phyloP scores from a whole-genome alignment of 2,888 invertebrate species.

The Microdon myrmicae region DNA sequence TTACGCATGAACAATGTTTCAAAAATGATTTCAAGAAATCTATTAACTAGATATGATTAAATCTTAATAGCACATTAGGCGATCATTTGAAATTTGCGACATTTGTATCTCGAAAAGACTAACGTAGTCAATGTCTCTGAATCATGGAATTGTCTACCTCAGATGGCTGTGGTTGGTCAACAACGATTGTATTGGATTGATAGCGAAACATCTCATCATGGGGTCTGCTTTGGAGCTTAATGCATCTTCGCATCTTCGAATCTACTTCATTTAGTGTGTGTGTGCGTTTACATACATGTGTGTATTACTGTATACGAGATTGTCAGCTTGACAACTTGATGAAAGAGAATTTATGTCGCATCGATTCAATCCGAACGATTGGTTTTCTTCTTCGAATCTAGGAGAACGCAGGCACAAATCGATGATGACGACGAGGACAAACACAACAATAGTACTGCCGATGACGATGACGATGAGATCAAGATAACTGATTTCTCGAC shows the following conservation, averaged over 20 bases:
- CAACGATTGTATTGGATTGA: slow-evolving; percentile 13
- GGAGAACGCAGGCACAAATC: slow-evolving; percentile 23
- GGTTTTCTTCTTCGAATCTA: slow-evolving; percentile 38
- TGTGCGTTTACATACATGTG: too few species aligned
- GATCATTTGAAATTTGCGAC: slow-evolving; percentile 51
- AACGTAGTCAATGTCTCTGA: too few species aligned
- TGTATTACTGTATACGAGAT: slow-evolving; percentile 44
- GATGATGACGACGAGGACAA: slow-evolving; percentile 30
- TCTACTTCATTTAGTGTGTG: too few species aligned
- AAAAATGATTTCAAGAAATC: slow-evolving; percentile 48
- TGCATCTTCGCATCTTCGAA: too few species aligned
- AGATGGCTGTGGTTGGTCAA: slow-evolving; percentile 28
- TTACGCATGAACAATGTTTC: slow-evolving; percentile 45
- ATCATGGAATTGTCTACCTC: too few species aligned
- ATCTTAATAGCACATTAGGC: slow-evolving; percentile 51
- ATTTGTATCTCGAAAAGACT: slow-evolving; percentile 47
- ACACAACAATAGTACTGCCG: slow-evolving; percentile 10
- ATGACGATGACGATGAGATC: slow-evolving; percentile 27
- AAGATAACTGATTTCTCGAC: slow-evolving; percentile 31
- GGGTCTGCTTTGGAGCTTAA: slow-evolving; percentile 35
- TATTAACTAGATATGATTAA: slow-evolving; percentile 52
- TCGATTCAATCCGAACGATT: slow-evolving; percentile 52
- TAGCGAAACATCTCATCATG: slow-evolving; percentile 27
- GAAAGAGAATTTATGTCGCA: slow-evolving; percentile 56
- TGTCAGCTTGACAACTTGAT: slow-evolving; percentile 55